Evolutionary conservation across 2,888 invertebrate genomes (phyloP), one percentile per base, ranked within the genome.

Genomic region (Apamea anceps): DNA sequence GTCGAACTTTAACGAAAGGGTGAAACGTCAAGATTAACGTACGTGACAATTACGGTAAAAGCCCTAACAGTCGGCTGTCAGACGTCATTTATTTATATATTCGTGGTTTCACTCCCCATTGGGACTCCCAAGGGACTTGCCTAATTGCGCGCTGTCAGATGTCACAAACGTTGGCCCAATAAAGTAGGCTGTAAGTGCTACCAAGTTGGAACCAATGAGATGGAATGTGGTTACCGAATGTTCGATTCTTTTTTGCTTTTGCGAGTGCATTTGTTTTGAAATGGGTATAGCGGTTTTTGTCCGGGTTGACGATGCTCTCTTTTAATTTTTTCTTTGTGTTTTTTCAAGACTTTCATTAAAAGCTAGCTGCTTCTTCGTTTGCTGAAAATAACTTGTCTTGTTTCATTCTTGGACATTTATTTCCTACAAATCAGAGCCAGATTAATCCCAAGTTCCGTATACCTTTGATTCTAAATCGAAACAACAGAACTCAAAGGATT

Each of bases 21-120:
- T 90, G 87, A 79, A 79, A 67, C 72, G 84, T 89, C 87, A 87
- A 85, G 84, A 90, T 90, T 89, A 90, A 86, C 85, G 80, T 82
- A 87, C 80, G 88, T 88, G 88, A 90, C 91, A 91, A 88, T 90
- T 88, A 88, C 82, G 85, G 90, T 90, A 88, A 91, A 86, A 87
- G 91, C 89, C 84, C 87, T 87, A 83, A 86, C 78, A 81, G 83
- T 83, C 48, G 63, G 72, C 85, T 88, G 82, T 83, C 86, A 86
- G 75, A 68, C 42, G 75, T 72, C 84, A 82, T 86, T 89, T 89
- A 86, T 87, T 85, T 89, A 77, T 87, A 88, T 87, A 83, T 84
- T 85, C 77, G 81, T 73, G 85, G 90, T 86, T 72, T 72, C 70
- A 66, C 86, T 81, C 88, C 86, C 80, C 81, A 65, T 48, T 42